These are phyloP conservation scores for Coenonympha glycerion DNA, from an alignment of 2,888 invertebrate genomes.

Conservation along the genomic window DNA sequence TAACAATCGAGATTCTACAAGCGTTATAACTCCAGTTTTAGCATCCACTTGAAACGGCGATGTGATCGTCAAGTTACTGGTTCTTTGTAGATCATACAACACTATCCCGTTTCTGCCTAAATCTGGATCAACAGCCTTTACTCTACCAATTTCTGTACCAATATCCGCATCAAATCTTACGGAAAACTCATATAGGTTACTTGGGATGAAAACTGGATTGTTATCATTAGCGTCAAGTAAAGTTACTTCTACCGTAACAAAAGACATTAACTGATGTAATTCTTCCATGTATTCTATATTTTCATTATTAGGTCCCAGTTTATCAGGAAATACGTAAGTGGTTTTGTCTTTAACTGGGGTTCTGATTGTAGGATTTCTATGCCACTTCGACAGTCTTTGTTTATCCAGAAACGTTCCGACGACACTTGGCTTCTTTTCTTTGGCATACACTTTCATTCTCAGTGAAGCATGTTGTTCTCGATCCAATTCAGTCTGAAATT, in stretches of 20 bases:
- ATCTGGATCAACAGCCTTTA: slow-evolving; percentile 89
- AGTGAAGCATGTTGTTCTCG: slow-evolving; percentile 84
- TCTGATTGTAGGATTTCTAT: slow-evolving; percentile 45
- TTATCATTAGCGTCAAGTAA: slow-evolving; percentile 94
- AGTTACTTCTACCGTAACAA: slow-evolving; percentile 86
- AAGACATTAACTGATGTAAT: slow-evolving; percentile 60
- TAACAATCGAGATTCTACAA: slow-evolving; percentile 79
- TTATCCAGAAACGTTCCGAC: slow-evolving; percentile 70
- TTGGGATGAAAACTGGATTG: slow-evolving; percentile 89
- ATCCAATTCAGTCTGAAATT: slow-evolving; percentile 81
- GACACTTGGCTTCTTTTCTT: slow-evolving; percentile 83
- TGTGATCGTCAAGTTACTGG: slow-evolving; percentile 78
- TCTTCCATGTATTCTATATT: slow-evolving; percentile 65
- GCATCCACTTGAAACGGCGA: slow-evolving; percentile 84
- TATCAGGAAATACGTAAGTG: slow-evolving; percentile 68
- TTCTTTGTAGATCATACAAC: slow-evolving; percentile 82
- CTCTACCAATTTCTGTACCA: slow-evolving; percentile 84
- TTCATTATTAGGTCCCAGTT: slow-evolving; percentile 55
- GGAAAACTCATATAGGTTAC: slow-evolving; percentile 87
- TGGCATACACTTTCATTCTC: slow-evolving; percentile 84
- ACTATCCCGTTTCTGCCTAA: slow-evolving; percentile 83
- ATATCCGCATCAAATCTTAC: slow-evolving; percentile 80
- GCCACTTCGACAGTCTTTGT: slow-evolving; percentile 61
- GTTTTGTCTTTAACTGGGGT: slow-evolving; percentile 55
- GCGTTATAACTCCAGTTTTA: slow-evolving; percentile 80